These are phyloP conservation scores for Psylliodes chrysocephalus DNA, from an alignment of 2,888 invertebrate genomes.

Conservation along the genomic window DNA sequence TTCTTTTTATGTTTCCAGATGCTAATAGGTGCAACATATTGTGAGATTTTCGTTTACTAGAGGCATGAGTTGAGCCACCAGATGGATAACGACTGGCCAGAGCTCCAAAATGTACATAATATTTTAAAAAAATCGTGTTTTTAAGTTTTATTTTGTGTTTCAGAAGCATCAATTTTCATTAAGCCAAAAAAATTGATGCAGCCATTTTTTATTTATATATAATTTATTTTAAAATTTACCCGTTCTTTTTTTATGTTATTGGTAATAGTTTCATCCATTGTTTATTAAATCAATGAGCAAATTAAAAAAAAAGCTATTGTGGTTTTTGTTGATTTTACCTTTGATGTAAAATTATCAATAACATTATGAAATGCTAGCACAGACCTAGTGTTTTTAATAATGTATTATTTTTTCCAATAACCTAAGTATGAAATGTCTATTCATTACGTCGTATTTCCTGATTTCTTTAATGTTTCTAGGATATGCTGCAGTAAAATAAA, in stretches of 20 bases:
- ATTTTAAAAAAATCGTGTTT: slow-evolving; percentile 37
- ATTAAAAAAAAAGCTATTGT: too few species aligned
- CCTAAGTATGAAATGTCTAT: too few species aligned
- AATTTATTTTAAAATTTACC: too few species aligned
- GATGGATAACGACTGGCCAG: slow-evolving; percentile 51
- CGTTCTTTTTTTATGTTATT: neutral
- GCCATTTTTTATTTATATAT: too few species aligned
- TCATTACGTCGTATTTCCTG: slow-evolving; percentile 6
- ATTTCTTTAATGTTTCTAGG: slow-evolving; percentile 17
- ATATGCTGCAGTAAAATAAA: slow-evolving; percentile 4
- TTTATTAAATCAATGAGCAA: neutral
- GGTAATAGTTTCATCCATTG: neutral
- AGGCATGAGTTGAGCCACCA: slow-evolving; percentile 52
- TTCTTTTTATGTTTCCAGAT: slow-evolving; percentile 67
- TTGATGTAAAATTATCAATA: neutral
- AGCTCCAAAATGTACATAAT: slow-evolving; percentile 50
- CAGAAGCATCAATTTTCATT: slow-evolving; percentile 36
- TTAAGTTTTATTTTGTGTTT: slow-evolving; percentile 42
- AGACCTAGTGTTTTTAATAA: too few species aligned
- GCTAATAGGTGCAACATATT: slow-evolving; percentile 60
- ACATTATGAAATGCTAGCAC: neutral
- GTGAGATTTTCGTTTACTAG: slow-evolving; percentile 52
- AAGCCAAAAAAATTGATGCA: slow-evolving; percentile 7
- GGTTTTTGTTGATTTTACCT: too few species aligned
- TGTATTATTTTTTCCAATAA: too few species aligned